Base-by-base conservation (phyloP, 2,797 vertebrate species). In the Eurystomus glaucurus region DNA sequence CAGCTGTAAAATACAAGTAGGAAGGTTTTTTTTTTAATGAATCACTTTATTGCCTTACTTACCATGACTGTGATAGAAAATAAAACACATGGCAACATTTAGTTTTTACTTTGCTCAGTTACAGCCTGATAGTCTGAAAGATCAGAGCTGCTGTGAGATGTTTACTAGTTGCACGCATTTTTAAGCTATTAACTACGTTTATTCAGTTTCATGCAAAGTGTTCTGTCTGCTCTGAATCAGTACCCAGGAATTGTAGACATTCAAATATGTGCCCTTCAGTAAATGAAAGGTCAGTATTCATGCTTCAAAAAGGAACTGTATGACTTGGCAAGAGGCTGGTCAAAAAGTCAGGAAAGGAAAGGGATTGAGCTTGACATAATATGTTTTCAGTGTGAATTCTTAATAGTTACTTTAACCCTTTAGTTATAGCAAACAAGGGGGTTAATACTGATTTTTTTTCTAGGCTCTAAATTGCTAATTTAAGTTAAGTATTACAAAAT, bases 401-500 rank as follows among this genome's bases (percentile, higher is more conserved):
- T 94, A 95, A 90, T 95, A 91, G 87, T 96, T 97, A 97, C 97
- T 98, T 97, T 93, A 97, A 96, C 90, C 81, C 88, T 91, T 95
- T 97, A 96, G 89, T 97, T 93, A 85, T 81, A 85, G 35, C 76
- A 86, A 88, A 75, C 77, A 78, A 43, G 58, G 80, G 78, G 54
- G 77, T 97, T 97, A 96, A 97, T 92, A 84, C 86, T 94, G 87
- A 69, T 91, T 98, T 98, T 43, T 37, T 43, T 98, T 97, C 92
- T 96, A 90, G 91, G 77, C 95, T 97, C 83, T 95, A 91, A 97
- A 96, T 96, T 96, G 72, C 95, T 98, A 98, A 98, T 98, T 98
- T 93, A 95, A 95, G 96, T 98, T 98, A 98, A 98, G 95, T 97
- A 98, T 98, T 98, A 98, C 91, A 98, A 98, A 98, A 98, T 98